phyloP scores from a whole-genome alignment of 2,888 invertebrate genomes.

The Cremastinae sp. region DNA sequence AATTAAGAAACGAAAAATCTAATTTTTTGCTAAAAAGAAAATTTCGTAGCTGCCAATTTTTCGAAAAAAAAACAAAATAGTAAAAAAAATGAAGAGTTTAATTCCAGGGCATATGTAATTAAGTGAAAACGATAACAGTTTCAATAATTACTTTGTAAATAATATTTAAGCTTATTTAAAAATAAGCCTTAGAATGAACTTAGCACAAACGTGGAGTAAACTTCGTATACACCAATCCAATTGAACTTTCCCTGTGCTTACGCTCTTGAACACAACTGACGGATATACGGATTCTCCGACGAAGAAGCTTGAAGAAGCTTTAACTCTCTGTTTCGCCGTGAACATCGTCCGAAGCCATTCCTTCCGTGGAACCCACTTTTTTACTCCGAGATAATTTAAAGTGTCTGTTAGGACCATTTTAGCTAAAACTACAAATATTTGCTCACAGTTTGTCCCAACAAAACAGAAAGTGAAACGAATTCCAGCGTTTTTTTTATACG shows the following conservation, averaged over 20 bases:
- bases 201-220: no score
- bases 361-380: not conserved
- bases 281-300: constrained; percentile 6
- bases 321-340: not conserved
- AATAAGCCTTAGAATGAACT: no score
- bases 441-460: no score
- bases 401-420: no score
- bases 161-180: no score
- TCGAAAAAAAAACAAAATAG: not conserved
- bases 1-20: not conserved
- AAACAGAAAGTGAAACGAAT: no score
- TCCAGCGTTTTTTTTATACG: no score
- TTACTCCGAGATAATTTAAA: not conserved
- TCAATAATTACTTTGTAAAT: no score
- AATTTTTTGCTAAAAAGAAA: not conserved
- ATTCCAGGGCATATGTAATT: constrained; percentile 33
- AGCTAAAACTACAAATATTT: no score
- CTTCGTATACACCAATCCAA: not conserved
- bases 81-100: constrained; percentile 21
- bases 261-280: not conserved
- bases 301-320: constrained; percentile 2
- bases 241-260: not conserved
- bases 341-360: not conserved
- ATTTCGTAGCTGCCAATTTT: not conserved
- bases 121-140: no score